Evolutionary conservation across 2,797 vertebrate species (phyloP).

Genomic region (Glossophaga mutica): DNA sequence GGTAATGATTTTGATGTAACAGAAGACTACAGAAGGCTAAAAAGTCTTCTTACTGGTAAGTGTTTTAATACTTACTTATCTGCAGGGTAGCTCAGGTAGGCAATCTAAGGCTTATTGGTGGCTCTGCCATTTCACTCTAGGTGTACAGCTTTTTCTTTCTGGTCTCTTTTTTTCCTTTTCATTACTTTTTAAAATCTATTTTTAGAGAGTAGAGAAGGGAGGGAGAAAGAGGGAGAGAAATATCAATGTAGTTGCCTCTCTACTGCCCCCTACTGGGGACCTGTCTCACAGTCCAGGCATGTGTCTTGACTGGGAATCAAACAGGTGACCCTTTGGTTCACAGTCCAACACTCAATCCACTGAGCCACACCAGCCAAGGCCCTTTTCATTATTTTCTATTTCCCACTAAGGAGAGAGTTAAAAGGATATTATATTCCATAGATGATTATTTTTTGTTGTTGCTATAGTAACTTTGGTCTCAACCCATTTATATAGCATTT

Average conservation of each 20-base stretch:
- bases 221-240: too few relatives aligned
- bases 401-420: neutral
- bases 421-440: neutral
- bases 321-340: too few relatives aligned
- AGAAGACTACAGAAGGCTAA: slow-evolving; percentile 89
- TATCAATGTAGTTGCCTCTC: too few relatives aligned
- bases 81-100: neutral
- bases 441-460: neutral
- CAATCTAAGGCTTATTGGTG: neutral
- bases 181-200: neutral
- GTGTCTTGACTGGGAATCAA: too few relatives aligned
- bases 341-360: too few relatives aligned
- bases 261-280: too few relatives aligned
- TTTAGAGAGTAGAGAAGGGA: too few relatives aligned
- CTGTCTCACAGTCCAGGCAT: too few relatives aligned
- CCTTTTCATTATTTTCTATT: neutral
- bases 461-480: neutral
- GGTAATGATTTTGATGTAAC: slow-evolving; percentile 91
- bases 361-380: too few relatives aligned
- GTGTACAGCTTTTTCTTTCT: neutral
- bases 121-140: neutral
- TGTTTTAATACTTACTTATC: slow-evolving; percentile 5
- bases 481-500: neutral
- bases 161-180: neutral
- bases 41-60: slow-evolving; percentile 92